These are phyloP conservation scores for Leucophora obtusa DNA, from an alignment of 2,888 invertebrate species.

Conservation along the genomic window DNA sequence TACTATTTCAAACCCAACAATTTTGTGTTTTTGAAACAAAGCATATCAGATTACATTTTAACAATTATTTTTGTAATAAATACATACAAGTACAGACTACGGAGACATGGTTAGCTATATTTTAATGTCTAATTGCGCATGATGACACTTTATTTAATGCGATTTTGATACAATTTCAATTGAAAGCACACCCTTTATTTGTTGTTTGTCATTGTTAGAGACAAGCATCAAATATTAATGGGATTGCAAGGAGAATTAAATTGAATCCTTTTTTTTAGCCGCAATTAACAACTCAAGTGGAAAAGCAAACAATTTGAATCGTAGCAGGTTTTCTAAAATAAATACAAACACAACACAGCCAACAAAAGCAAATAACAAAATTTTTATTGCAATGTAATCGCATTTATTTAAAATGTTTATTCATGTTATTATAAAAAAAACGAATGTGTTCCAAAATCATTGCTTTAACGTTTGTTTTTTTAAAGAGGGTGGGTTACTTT, in stretches of 20 bases:
- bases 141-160: constrained; percentile 58
- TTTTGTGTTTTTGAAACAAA: background rate
- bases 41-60: background rate
- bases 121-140: constrained; percentile 56
- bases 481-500: constrained; percentile 50
- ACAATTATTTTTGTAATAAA: background rate
- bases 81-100: background rate
- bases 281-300: constrained; percentile 67
- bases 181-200: background rate
- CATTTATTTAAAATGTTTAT: constrained; percentile 67
- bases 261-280: constrained; percentile 62
- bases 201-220: background rate
- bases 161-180: constrained; percentile 50
- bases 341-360: constrained; percentile 38
- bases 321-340: constrained; percentile 65
- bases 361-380: constrained; percentile 15
- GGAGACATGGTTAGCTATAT: background rate
- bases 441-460: constrained; percentile 27
- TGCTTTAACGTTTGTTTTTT: constrained; percentile 4
- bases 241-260: constrained; percentile 7
- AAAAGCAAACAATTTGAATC: constrained; percentile 64
- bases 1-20: no score
- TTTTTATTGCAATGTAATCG: constrained; percentile 68
- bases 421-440: constrained; percentile 56
- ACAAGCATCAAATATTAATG: constrained; percentile 26